Evolutionary conservation across 2,113 vertebrate species (phyloP).

Genomic region (Oreochromis aureus): DNA sequence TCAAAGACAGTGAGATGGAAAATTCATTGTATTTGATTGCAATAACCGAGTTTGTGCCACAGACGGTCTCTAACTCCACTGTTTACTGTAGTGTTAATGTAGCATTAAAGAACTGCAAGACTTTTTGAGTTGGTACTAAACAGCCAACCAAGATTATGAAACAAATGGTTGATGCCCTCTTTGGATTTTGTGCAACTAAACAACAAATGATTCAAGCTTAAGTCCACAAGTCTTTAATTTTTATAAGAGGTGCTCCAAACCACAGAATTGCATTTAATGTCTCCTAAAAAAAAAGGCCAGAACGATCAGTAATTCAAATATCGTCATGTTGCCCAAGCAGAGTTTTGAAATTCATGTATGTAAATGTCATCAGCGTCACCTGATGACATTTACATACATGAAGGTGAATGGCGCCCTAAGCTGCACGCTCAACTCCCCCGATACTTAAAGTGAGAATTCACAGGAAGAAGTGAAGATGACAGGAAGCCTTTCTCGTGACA

Average conservation of each 20-base stretch:
- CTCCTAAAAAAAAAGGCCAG: background rate
- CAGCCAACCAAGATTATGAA: background rate
- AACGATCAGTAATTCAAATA: background rate
- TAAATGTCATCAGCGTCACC: background rate
- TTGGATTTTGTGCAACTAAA: background rate
- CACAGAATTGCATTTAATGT: background rate
- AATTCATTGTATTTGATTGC: background rate
- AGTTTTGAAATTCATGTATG: background rate
- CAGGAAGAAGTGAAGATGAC: background rate
- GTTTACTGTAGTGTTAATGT: background rate
- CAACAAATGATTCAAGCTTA: background rate
- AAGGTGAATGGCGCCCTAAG: background rate
- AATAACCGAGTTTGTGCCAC: background rate
- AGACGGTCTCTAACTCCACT: background rate
- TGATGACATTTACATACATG: background rate
- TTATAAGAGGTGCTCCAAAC: background rate
- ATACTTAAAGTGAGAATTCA: background rate
- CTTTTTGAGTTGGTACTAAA: background rate
- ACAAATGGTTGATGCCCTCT: background rate
- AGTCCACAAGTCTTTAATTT: background rate
- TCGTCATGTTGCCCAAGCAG: rapidly evolving
- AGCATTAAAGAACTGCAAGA: background rate
- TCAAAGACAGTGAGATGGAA: background rate
- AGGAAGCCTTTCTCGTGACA: background rate
- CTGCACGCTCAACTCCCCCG: background rate